Evolutionary conservation across 1,140 invertebrate species (phyloP), one percentile per base, ranked within the genome.

Genomic region (Onthophagus taurus): DNA sequence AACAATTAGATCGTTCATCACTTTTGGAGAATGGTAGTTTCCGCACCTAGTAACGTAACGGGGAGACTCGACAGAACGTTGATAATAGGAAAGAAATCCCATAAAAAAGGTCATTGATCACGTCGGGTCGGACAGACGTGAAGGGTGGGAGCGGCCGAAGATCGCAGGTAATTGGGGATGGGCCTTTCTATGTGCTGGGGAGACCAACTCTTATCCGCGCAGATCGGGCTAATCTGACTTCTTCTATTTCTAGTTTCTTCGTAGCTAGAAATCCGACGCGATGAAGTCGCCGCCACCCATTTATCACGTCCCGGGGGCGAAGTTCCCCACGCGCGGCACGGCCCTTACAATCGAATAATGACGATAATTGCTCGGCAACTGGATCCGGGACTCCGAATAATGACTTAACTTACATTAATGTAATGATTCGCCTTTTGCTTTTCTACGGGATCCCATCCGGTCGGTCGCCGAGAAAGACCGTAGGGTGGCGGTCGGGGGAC

Each of bases 331-430:
- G 24, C 36, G 36, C 36, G 11, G 9, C 8, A 26, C 24, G 17
- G 7, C 29, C 44, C 42, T 39, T 51, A 44, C 50, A 52, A 54
- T 56, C 54, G 50, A 52, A 58, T 58, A 56, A 58, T 56, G 56
- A 54, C 45, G 49, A 58, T 58, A 58, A 58, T 58, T 58, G 52
- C 49, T 48, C 45, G 49, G 35, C 47, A 49, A 51, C n/a, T n/a
- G n/a, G n/a, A n/a, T n/a, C 48, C 44, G 45, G 51, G 51, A 54
- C 50, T 45, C 45, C 49, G 50, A 48, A 50, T 56, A 56, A 56
- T 56, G 54, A 52, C 50, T 52, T 52, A 52, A 56, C 49, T 56
- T 50, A 51, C 54, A 56, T 56, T 56, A 56, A 56, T 52, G 50
- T 56, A 56, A 56, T 56, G 52, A 57, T 54, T 49, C 50, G 50